phyloP scores from a whole-genome alignment of 2,113 vertebrate species.

The Opisthocomus hoazin region DNA sequence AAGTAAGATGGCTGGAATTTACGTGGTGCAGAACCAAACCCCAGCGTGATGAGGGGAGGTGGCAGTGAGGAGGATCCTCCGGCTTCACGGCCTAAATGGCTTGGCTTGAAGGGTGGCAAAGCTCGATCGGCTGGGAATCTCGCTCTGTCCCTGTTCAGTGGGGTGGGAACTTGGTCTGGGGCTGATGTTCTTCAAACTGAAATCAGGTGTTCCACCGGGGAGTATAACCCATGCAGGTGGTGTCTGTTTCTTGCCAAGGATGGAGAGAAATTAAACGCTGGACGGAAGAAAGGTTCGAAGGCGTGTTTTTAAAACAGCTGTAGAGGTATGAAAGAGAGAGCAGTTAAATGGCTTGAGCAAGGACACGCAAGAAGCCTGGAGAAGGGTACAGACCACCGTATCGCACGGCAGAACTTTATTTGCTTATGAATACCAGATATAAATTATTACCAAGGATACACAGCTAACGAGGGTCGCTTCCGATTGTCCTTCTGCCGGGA shows the following conservation, averaged over 20 bases:
- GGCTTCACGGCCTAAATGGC: background rate
- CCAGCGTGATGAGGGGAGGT: background rate
- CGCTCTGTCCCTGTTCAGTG: background rate
- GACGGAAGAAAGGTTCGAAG: background rate
- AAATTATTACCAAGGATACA: background rate
- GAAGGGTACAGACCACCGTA: accelerated
- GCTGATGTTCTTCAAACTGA: background rate
- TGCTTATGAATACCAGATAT: background rate
- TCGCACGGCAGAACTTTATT: background rate
- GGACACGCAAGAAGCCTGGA: accelerated
- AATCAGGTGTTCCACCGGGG: background rate
- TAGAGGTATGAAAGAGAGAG: background rate
- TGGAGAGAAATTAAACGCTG: background rate
- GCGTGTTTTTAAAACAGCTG: background rate
- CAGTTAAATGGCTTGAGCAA: background rate
- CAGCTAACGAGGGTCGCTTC: background rate
- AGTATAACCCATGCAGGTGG: accelerated
- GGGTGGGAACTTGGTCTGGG: background rate
- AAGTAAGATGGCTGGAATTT: background rate
- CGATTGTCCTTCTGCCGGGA: background rate
- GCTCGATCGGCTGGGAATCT: background rate
- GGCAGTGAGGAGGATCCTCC: background rate
- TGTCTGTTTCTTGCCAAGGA: background rate
- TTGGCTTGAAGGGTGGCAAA: background rate
- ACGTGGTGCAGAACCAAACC: background rate